Evolutionary conservation across 2,113 vertebrate genomes (phyloP).

Genomic region (Eretmochelys imbricata): DNA sequence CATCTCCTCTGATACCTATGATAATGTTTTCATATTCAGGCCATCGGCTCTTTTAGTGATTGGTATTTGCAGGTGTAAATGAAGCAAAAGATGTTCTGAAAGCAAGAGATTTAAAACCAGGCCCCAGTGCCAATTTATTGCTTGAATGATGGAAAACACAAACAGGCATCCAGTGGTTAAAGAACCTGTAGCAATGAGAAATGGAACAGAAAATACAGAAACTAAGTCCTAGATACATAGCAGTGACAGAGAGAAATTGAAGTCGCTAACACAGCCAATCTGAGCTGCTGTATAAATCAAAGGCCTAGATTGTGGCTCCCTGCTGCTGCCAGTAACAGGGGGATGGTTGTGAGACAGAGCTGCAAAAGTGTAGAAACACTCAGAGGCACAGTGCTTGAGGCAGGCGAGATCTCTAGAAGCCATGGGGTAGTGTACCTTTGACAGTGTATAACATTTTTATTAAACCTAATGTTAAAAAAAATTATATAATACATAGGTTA

Average conservation of each 20-base stretch:
- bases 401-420: background rate
- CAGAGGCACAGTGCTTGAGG: fast-evolving
- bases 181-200: background rate
- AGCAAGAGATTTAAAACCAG: background rate
- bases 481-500: too few relatives aligned
- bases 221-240: background rate
- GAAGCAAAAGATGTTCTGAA: background rate
- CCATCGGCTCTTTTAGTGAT: constrained; percentile 8
- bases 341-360: background rate
- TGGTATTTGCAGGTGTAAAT: background rate
- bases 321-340: background rate
- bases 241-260: background rate
- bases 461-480: too few relatives aligned
- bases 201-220: background rate
- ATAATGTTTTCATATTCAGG: background rate
- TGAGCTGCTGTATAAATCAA: background rate
- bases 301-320: background rate
- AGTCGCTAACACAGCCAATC: fast-evolving
- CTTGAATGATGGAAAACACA: background rate
- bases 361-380: background rate
- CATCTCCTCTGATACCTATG: background rate
- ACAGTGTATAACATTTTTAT: background rate
- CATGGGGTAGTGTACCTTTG: background rate
- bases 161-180: background rate
- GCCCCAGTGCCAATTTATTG: background rate